These are phyloP conservation scores for Chionoecetes opilio DNA, from an alignment of 1,140 invertebrate species.

Conservation along the genomic window DNA sequence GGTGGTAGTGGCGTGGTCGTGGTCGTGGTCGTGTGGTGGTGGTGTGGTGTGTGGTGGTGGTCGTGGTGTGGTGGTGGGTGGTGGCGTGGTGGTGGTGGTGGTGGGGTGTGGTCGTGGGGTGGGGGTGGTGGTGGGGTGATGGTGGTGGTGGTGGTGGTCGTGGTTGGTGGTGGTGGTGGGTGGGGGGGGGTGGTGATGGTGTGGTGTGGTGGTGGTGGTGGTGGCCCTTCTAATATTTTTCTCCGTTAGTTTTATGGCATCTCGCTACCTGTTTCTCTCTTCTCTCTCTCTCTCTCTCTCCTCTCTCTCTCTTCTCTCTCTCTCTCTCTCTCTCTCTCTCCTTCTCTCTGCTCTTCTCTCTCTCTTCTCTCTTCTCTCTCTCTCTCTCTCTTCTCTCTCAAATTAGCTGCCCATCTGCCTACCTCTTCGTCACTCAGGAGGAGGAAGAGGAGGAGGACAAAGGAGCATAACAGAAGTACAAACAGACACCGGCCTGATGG, in stretches of 20 bases:
- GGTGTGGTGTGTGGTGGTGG: too few relatives aligned
- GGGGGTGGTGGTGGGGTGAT: too few relatives aligned
- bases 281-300: background rate
- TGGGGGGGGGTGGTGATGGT: background rate
- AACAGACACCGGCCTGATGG: too few relatives aligned
- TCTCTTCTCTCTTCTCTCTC: background rate
- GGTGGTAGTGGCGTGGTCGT: too few relatives aligned
- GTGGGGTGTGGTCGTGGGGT: background rate
- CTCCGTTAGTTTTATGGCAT: background rate
- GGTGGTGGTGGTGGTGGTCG: background rate
- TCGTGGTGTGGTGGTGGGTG: too few relatives aligned
- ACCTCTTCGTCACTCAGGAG: background rate
- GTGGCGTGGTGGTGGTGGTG: background rate
- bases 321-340: conserved; percentile 27
- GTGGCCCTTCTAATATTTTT: background rate
- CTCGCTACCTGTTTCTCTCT: background rate
- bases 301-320: background rate
- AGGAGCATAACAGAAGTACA: too few relatives aligned
- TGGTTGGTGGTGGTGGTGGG: background rate
- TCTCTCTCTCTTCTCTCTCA: background rate
- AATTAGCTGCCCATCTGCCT: conserved; percentile 4
- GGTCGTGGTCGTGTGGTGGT: background rate
- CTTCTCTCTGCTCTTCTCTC: background rate
- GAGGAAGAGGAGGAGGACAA: background rate
- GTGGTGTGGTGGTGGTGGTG: background rate